Base-by-base conservation (phyloP, 2,113 vertebrate species). In the Sigmodon hispidus region DNA sequence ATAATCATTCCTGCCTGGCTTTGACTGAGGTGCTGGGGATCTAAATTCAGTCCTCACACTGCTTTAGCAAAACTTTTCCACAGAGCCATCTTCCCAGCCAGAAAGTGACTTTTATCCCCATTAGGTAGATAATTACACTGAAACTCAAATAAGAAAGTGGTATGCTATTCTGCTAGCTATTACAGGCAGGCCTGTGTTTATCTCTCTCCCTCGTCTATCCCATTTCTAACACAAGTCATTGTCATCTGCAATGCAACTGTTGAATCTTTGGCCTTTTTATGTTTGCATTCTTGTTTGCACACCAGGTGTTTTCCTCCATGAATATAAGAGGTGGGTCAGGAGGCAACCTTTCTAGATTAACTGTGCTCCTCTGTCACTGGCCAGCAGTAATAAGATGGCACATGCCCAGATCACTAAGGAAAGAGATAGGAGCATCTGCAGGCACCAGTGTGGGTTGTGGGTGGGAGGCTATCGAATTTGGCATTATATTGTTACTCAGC, bases 401-500 rank as follows among this genome's bases (percentile, higher is more conserved):
- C n/a, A 93, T 72, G 59, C 52, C 29, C 15, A 80, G 34, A 55
- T 87, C 29, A 57, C 87, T 94, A 84, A 94, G 70, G 45, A 89
- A 67, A 36, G 79, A 94, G 91, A 90, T 19, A 67, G 72, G 76
- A 93, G 72, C 57, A 55, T 96, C 80, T 79, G 5, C 84, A 73
- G 90, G 87, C 87, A 93, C 17, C 59, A 59, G 63, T 63, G 90
- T 86, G 48, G 80, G 50, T 65, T 12, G 24, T 59, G 43, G n/a
- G 72, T 73, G 50, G 84, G 59, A 93, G 86, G 75, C 94, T 72
- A 63, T 69, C 63, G 72, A 92, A 85, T 97, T 94, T 85, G 89
- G 87, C 79, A 45, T 96, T 89, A 75, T 40, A 80, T 61, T 94
- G 93, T 97, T 73, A 81, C 87, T 76, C 81, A 79, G 96, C 95